A percentile compares a stretch with the other conserved stretches of the same genome.
Evolutionary conservation across 2,797 vertebrate genomes (phyloP).

Genomic region (Meriones psammophilus): DNA sequence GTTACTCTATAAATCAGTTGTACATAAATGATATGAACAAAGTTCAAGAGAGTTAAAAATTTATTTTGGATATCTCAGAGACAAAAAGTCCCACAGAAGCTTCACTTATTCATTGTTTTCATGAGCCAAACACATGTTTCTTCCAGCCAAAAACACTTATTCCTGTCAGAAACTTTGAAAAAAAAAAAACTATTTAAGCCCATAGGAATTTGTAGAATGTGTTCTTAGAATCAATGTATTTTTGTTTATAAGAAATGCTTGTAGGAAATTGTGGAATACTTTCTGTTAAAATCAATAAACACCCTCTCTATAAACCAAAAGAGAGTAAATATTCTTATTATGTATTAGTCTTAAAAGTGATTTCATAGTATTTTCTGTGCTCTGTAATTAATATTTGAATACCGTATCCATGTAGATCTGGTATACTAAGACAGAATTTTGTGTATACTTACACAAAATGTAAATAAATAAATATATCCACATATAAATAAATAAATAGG

Average conservation of each 20-base stretch:
- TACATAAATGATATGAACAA: not conserved
- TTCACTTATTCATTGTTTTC: not conserved
- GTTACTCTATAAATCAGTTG: not conserved
- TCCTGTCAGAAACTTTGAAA: not conserved
- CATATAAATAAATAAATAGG: not conserved
- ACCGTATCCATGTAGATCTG: not conserved
- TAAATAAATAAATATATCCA: not conserved
- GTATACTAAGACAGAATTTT: not conserved
- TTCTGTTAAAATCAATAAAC: not conserved
- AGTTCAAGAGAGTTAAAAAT: not conserved
- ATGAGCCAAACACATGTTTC: constrained; percentile 14
- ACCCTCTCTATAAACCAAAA: constrained; percentile 9
- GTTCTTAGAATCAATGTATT: not conserved
- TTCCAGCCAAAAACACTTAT: not conserved
- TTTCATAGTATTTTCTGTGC: not conserved
- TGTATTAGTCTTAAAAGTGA: not conserved
- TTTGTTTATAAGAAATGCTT: constrained; percentile 22
- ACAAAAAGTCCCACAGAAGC: not conserved
- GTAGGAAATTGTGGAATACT: not conserved
- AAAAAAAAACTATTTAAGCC: not conserved
- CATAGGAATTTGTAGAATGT: not conserved
- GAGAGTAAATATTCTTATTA: not conserved
- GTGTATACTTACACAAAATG: not conserved
- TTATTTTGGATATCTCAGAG: not conserved
- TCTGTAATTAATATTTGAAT: not conserved